Evolutionary conservation across 2,797 vertebrate species (phyloP).

Genomic region (Nannoperca australis): DNA sequence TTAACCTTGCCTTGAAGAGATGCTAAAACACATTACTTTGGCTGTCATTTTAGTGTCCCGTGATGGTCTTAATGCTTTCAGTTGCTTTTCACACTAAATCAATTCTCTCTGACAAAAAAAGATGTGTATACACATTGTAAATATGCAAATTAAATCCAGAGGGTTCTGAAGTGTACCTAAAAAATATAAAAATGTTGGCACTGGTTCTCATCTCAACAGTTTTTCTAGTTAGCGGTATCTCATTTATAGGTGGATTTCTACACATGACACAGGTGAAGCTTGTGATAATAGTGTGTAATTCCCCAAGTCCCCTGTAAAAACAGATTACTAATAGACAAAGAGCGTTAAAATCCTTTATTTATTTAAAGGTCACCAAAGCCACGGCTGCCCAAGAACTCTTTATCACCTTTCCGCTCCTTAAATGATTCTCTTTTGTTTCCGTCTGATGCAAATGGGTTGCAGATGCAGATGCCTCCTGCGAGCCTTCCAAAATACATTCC

Average conservation of each 20-base stretch:
- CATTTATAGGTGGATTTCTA: conserved; percentile 3
- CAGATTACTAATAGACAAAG: conserved; percentile 9
- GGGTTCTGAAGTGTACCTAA: background rate
- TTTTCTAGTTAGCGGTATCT: background rate
- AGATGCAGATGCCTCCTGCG: conserved; percentile 74
- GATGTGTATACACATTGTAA: background rate
- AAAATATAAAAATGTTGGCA: background rate
- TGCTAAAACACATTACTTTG: conserved; percentile 24
- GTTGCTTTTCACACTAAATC: conserved; percentile 6
- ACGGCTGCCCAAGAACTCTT: conserved; percentile 22
- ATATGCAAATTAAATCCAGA: background rate
- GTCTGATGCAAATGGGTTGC: conserved; percentile 68
- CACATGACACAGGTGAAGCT: conserved; percentile 1
- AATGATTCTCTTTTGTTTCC: conserved; percentile 44
- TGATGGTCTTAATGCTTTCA: conserved; percentile 18
- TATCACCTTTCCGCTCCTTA: conserved; percentile 41
- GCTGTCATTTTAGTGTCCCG: conserved; percentile 22
- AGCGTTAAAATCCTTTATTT: conserved; percentile 21
- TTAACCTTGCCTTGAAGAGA: conserved; percentile 18
- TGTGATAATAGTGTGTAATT: background rate
- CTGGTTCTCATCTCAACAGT: background rate
- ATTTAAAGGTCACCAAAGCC: conserved; percentile 46
- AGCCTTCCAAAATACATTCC: conserved; percentile 75
- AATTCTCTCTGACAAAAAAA: background rate
- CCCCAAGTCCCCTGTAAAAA: conserved; percentile 21